A percentile compares a stretch with the other conserved stretches of the same genome.
Conservation (phyloP, 1,140 invertebrate species). For the Monochamus saltuarius region DNA sequence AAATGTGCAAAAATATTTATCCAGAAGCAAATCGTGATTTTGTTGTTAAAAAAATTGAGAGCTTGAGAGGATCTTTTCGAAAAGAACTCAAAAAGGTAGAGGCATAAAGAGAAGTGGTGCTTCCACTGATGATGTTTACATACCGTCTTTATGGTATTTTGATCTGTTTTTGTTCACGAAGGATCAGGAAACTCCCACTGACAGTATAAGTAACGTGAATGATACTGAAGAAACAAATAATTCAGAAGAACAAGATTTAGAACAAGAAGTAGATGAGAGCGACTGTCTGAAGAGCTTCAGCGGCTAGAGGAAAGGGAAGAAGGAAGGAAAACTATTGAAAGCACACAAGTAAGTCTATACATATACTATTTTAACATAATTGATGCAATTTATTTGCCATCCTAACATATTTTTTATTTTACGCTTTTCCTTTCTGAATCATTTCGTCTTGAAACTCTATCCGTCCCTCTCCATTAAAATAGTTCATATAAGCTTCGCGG, state of each 20-base stretch:
- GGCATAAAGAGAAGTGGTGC: conserved; percentile 11
- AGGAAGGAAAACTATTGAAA: neutral
- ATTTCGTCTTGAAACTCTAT: conserved; percentile 13
- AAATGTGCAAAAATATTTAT: neutral
- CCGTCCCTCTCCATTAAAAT: conserved; percentile 8
- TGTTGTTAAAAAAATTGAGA: conserved; percentile 18
- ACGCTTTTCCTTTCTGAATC: conserved; percentile 5
- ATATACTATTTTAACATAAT: too few relatives aligned
- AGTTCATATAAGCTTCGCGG: conserved; percentile 5
- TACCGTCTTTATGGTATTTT: conserved; percentile 16
- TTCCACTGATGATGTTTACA: conserved; percentile 12
- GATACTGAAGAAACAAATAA: neutral
- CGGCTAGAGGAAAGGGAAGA: neutral
- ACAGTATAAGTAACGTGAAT: neutral
- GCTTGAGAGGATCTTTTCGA: conserved; percentile 8
- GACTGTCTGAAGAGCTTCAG: neutral
- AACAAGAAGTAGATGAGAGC: neutral
- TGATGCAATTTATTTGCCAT: too few relatives aligned
- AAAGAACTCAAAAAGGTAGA: conserved; percentile 16
- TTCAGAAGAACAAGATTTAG: neutral
- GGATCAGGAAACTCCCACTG: conserved; percentile 7
- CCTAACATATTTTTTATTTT: too few relatives aligned
- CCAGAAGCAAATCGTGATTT: neutral
- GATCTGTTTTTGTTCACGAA: conserved; percentile 5
- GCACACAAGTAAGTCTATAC: too few relatives aligned